These are phyloP conservation scores for Sporophila hypoxantha DNA, from an alignment of 2,113 vertebrate genomes.

Conservation along the genomic window DNA sequence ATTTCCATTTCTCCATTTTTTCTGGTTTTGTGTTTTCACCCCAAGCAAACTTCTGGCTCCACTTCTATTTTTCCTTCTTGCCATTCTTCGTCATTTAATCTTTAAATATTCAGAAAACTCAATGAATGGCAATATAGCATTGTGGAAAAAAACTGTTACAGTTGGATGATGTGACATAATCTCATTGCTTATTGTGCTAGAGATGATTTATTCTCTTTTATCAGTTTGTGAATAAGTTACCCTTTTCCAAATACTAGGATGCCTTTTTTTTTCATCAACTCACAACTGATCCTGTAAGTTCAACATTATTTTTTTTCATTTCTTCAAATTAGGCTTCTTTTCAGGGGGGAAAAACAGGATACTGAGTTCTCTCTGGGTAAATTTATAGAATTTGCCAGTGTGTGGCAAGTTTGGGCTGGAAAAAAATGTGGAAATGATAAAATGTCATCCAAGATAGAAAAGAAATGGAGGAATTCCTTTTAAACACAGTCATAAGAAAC, in stretches of 20 bases:
- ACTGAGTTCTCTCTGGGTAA: neutral
- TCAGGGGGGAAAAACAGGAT: neutral
- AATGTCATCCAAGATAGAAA: slow-evolving; percentile 3
- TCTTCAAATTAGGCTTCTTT: neutral
- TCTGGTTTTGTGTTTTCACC: neutral
- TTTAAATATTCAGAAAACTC: slow-evolving; percentile 20
- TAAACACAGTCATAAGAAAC: neutral
- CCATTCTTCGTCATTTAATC: neutral
- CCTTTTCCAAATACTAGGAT: neutral
- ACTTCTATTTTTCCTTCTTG: neutral
- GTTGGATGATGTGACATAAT: neutral
- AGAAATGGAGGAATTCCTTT: neutral
- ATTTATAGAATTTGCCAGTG: neutral
- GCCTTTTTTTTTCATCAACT: neutral
- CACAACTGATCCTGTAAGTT: neutral
- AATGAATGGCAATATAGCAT: neutral
- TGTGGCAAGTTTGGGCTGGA: neutral
- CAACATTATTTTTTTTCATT: neutral
- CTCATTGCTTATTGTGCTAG: slow-evolving; percentile 12
- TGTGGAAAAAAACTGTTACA: slow-evolving; percentile 1
- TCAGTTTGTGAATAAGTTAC: slow-evolving; percentile 1
- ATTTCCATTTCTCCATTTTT: slow-evolving; percentile 18
- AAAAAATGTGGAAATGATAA: slow-evolving; percentile 26
- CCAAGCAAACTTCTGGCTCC: neutral
- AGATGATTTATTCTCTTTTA: neutral